These are phyloP conservation scores for Strongylocentrotus purpuratus DNA, from an alignment of 35 echinoderm and acorn worm genomes.

Conservation along the genomic window DNA sequence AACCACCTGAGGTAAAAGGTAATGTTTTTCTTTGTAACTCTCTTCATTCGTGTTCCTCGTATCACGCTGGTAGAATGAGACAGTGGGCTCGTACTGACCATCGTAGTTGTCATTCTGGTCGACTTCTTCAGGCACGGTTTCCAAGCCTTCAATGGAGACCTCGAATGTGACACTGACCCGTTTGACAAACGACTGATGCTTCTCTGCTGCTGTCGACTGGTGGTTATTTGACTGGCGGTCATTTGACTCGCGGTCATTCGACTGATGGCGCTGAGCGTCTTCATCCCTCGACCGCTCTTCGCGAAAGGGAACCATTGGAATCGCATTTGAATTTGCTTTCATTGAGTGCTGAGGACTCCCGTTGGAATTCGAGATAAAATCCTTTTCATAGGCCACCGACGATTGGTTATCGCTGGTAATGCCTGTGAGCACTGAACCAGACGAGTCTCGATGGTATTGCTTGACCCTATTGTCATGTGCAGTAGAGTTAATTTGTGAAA, in stretches of 20 bases:
- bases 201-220: slow-evolving; percentile 42
- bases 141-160: slow-evolving; percentile 55
- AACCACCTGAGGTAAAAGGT: slow-evolving; percentile 19
- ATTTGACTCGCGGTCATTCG: too few relatives aligned
- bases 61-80: neutral
- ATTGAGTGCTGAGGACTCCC: slow-evolving; percentile 55
- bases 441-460: slow-evolving; percentile 69
- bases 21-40: neutral
- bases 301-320: slow-evolving; percentile 55
- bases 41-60: slow-evolving; percentile 21
- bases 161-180: slow-evolving; percentile 16
- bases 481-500: slow-evolving; percentile 87
- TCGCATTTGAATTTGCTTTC: slow-evolving; percentile 6
- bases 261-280: neutral
- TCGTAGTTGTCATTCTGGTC: slow-evolving; percentile 53
- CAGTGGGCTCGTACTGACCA: neutral
- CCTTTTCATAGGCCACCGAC: slow-evolving; percentile 66
- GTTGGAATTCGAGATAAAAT: slow-evolving; percentile 31
- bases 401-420: slow-evolving; percentile 67
- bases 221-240: neutral
- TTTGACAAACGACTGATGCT: slow-evolving; percentile 27
- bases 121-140: slow-evolving; percentile 73
- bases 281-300: neutral
- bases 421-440: slow-evolving; percentile 78
- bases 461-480: slow-evolving; percentile 58